A percentile compares a stretch with the other conserved stretches of the same genome.
Evolutionary conservation across 1,140 invertebrate species (phyloP).

Genomic region (Luehdorfia chinensis): DNA sequence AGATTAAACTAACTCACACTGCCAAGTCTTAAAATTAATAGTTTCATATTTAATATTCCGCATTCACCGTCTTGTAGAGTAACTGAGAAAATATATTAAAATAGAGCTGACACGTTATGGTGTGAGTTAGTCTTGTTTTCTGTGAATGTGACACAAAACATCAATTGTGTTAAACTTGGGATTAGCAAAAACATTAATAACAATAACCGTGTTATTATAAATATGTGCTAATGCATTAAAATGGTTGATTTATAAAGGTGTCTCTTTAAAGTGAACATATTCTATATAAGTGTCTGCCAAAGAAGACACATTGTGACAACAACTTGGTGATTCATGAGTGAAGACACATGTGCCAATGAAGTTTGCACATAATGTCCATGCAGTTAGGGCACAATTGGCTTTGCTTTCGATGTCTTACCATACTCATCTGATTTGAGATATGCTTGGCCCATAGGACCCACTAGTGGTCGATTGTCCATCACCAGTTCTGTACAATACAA

Average conservation of each 20-base stretch:
- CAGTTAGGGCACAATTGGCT: conserved; percentile 60
- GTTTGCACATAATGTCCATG: conserved; percentile 60
- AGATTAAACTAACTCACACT: no score
- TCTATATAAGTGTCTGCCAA: conserved; percentile 42
- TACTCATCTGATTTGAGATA: conserved; percentile 89
- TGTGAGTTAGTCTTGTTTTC: conserved; percentile 20
- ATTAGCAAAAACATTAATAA: conserved; percentile 20
- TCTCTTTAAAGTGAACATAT: conserved; percentile 3
- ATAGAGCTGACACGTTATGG: no score
- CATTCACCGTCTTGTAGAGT: no score
- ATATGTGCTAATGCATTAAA: conserved; percentile 5
- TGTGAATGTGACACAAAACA: conserved; percentile 10
- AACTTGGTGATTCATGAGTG: conserved; percentile 8
- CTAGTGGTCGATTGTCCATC: conserved; percentile 75
- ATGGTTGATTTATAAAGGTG: background rate
- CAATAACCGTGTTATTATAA: conserved; percentile 18
- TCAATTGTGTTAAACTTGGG: conserved; percentile 18
- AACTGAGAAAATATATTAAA: no score
- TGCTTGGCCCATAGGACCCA: conserved; percentile 86
- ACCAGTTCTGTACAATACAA: conserved; percentile 72
- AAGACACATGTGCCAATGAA: conserved; percentile 56
- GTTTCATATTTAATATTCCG: no score
- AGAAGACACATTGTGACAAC: conserved; percentile 54
- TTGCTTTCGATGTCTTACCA: conserved; percentile 81
- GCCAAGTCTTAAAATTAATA: no score